Conservation (phyloP, 2,113 vertebrate genomes). For the Euleptes europaea region DNA sequence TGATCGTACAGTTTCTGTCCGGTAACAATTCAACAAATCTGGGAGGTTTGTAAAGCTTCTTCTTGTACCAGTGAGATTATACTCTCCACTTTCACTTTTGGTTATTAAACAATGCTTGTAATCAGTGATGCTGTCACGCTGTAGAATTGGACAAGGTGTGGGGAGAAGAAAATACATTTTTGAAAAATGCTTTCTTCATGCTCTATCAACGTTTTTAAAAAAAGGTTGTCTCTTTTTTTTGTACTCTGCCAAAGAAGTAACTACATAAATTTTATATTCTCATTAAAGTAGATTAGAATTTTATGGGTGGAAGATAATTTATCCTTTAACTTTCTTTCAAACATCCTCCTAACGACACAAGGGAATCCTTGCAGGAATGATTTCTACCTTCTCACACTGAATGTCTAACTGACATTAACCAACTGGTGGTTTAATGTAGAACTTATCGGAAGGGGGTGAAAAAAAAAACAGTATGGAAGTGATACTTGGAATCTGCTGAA, state of each 20-base stretch:
- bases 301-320: background rate
- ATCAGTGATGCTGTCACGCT: conserved; percentile 82
- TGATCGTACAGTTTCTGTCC: conserved; percentile 94
- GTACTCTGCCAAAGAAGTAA: background rate
- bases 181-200: background rate
- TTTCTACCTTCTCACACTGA: too few relatives aligned
- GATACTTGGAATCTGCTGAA: background rate
- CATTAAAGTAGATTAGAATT: background rate
- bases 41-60: conserved; percentile 86
- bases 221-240: too few relatives aligned
- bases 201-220: background rate
- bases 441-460: too few relatives aligned
- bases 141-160: conserved; percentile 11
- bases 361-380: too few relatives aligned
- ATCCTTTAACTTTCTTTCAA: background rate
- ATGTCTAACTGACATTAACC: too few relatives aligned
- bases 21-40: conserved; percentile 94
- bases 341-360: too few relatives aligned
- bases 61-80: conserved; percentile 89
- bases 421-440: too few relatives aligned
- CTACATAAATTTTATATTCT: background rate
- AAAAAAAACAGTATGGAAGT: too few relatives aligned
- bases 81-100: conserved; percentile 86
- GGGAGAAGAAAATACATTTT: background rate
- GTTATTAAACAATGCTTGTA: conserved; percentile 94